Base-by-base conservation (phyloP, 1,140 invertebrate genomes). In the Stegodyphus dumicola region DNA sequence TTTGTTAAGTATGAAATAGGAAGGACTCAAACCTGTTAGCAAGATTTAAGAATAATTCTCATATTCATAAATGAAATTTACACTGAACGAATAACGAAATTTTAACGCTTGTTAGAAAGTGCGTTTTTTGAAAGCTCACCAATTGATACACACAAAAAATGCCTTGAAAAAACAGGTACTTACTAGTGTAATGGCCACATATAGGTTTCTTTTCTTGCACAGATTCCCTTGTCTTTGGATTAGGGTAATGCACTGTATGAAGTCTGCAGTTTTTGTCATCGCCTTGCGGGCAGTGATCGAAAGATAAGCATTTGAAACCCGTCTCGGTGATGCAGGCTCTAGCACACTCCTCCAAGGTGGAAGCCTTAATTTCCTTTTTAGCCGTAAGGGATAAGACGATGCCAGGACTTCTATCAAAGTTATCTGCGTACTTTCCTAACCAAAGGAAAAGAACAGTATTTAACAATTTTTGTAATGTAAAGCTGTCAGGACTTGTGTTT, bases 171-270 rank as follows among this genome's bases (percentile, higher is more conserved):
- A 33, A 3, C 33, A 33, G 33, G 1, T n/a, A 65, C 84, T 86
- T 48, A 86, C 84, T 77, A 33, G 18, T 52, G 13, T 86, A 86
- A 48, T 86, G 84, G 9, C 84, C 84, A 18, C 84, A 86, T 10
- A 33, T 86, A 17, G 60, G n/a, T 13, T 66, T 56, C 49, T 54
- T 86, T 7, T 9, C 48, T 17, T 60, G 48, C 6, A 64, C 13
- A 7, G 52, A n/a, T 66, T 78, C 76, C 17, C 75, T 70, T 6
- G 56, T 65, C 49, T 71, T 74, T 6, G 76, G 7, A 18, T 78
- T 78, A 5, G 69, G 76, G 76, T 86, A 78, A 48, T 86, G 76
- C 3, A 86, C 76, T 0, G 56, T 66, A 60, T 86, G 76, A 3
- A 86, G 70, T 3, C 54, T 71, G 60, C 84, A 86, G 7, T 51